phyloP scores from a whole-genome alignment of 2,888 invertebrate species.

The Apocheima hispidaria region DNA sequence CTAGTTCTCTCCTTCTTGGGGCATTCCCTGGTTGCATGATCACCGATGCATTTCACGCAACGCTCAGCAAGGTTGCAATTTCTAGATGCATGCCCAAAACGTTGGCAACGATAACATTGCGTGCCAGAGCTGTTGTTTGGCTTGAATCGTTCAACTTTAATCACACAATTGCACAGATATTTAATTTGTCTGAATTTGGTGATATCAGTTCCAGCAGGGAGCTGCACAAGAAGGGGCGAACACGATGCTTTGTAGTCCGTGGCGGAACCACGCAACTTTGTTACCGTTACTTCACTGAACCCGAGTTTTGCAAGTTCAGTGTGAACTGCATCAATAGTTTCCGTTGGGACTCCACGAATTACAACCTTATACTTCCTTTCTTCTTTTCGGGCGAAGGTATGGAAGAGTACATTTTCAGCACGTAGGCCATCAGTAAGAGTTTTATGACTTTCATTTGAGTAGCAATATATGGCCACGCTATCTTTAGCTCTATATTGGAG shows the following conservation, averaged over 20 bases:
- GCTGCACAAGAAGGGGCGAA: constrained; percentile 9
- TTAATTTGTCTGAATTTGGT: constrained; percentile 6
- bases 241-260: not conserved
- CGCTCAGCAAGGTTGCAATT: constrained; percentile 13
- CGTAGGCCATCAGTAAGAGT: constrained; percentile 11
- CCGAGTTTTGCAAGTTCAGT: constrained; percentile 2
- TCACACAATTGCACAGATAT: constrained; percentile 8
- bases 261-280: not conserved
- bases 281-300: not conserved
- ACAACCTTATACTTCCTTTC: constrained; percentile 16
- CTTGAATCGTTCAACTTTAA: constrained; percentile 4
- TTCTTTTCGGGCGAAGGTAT: constrained; percentile 12
- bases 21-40: constrained; percentile 13
- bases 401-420: not conserved
- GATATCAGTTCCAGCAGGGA: constrained; percentile 5
- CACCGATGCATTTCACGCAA: constrained; percentile 17
- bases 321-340: not conserved
- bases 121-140: constrained; percentile 6
- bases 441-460: constrained; percentile 5
- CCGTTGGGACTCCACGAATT: constrained; percentile 3
- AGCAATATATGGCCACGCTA: constrained; percentile 11
- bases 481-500: constrained; percentile 1
- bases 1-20: constrained; percentile 9
- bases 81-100: constrained; percentile 15
- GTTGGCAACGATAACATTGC: constrained; percentile 22